These are phyloP conservation scores for Psittacula cyanocephala DNA, from an alignment of 2,113 vertebrate species.

Conservation along the genomic window DNA sequence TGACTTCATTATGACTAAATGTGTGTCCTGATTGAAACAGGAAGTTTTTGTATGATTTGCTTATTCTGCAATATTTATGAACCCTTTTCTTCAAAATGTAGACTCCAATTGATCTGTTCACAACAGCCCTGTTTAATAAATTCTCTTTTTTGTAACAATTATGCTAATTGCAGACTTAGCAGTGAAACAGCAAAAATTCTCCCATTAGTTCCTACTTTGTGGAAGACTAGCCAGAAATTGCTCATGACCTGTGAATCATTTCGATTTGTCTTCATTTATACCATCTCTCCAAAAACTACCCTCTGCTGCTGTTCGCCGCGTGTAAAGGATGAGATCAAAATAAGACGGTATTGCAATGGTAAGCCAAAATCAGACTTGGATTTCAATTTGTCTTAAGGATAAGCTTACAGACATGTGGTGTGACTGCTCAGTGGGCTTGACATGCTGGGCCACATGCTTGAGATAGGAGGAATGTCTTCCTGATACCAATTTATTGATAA, in stretches of 20 bases:
- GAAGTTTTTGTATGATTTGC: not conserved
- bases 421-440: not conserved
- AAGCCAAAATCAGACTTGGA: not conserved
- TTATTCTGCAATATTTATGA: not conserved
- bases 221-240: not conserved
- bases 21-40: not conserved
- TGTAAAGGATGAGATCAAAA: not conserved
- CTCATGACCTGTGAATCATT: not conserved
- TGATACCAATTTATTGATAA: not conserved
- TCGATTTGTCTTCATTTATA: not conserved
- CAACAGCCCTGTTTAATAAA: not conserved
- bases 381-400: not conserved
- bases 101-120: not conserved
- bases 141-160: not conserved
- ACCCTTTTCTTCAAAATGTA: not conserved
- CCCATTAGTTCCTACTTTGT: not conserved
- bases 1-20: not conserved
- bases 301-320: accelerated
- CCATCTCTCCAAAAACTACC: not conserved
- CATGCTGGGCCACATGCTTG: not conserved
- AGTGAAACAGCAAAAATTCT: not conserved
- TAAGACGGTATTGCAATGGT: not conserved
- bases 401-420: not conserved
- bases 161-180: not conserved
- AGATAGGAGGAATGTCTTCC: not conserved